phyloP scores from a whole-genome alignment of 2,113 vertebrate genomes.

The Dicentrarchus labrax region DNA sequence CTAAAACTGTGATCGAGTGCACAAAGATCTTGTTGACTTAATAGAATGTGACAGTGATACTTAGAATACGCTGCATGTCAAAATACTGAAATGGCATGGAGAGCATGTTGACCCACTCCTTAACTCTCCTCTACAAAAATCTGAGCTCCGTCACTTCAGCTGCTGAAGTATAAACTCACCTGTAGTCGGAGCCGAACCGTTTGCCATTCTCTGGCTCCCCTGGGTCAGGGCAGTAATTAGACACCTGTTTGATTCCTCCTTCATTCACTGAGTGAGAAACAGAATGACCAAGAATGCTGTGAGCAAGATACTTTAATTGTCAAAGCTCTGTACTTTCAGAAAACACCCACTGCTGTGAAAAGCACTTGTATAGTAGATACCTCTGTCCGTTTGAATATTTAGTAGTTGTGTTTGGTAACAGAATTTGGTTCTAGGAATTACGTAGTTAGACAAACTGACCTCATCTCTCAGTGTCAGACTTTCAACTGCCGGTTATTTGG shows the following conservation, averaged over 20 bases:
- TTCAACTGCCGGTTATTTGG: constrained; percentile 47
- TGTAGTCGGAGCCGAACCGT: constrained; percentile 95
- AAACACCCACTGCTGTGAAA: constrained; percentile 39
- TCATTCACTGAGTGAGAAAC: constrained; percentile 91
- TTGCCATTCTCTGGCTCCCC: constrained; percentile 98
- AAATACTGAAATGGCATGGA: neutral
- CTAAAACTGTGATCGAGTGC: neutral
- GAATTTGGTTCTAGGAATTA: constrained; percentile 33
- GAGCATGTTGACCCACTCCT: neutral
- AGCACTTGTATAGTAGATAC: constrained; percentile 28
- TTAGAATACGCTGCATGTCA: neutral
- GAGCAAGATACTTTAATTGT: constrained; percentile 51
- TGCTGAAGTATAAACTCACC: constrained; percentile 83
- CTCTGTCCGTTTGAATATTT: constrained; percentile 12
- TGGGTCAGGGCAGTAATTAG: constrained; percentile 97
- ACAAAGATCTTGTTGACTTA: neutral
- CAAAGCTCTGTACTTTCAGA: constrained; percentile 40
- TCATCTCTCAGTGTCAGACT: constrained; percentile 42
- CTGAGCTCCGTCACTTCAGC: constrained; percentile 8
- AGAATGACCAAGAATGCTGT: constrained; percentile 46
- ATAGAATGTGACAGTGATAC: constrained; percentile 17
- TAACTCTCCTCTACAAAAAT: neutral
- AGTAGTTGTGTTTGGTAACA: constrained; percentile 5
- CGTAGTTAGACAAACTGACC: constrained; percentile 18
- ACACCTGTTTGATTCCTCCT: constrained; percentile 97